Percentiles rank a stretch among this genome's conserved stretches.
Evolutionary conservation across 2,797 vertebrate genomes (phyloP).

Genomic region (Scolopax rusticola): DNA sequence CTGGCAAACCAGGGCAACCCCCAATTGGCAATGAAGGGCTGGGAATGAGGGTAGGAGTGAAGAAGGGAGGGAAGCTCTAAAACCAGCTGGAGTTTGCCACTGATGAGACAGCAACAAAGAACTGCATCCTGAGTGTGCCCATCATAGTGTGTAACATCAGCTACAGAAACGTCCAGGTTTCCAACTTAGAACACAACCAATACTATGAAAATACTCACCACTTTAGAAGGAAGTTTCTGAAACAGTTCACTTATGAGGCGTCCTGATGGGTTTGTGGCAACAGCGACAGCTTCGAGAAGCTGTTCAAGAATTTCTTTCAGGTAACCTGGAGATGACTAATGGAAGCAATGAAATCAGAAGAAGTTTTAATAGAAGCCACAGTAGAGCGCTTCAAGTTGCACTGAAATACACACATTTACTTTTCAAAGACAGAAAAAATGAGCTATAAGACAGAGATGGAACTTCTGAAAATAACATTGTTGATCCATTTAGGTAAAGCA

Average conservation of each 20-base stretch:
- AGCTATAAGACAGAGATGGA: not conserved
- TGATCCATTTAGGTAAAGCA: not conserved
- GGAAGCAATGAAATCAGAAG: not conserved
- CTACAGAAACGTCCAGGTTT: not conserved
- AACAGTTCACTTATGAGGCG: slow-evolving; percentile 95
- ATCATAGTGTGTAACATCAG: not conserved
- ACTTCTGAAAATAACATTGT: not conserved
- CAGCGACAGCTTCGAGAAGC: slow-evolving; percentile 92
- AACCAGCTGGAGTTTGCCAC: not conserved
- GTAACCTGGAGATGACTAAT: slow-evolving; percentile 86
- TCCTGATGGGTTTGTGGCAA: slow-evolving; percentile 91
- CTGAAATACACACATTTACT: not conserved
- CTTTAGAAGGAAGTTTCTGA: slow-evolving; percentile 98
- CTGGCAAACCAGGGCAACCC: not conserved
- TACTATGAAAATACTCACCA: slow-evolving; percentile 81
- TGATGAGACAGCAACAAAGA: not conserved
- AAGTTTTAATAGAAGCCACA: not conserved
- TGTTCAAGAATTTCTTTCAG: slow-evolving; percentile 94
- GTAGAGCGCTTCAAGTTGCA: not conserved
- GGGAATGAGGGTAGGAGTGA: not conserved
- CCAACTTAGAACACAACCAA: not conserved
- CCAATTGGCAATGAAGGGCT: not conserved
- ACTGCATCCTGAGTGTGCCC: not conserved
- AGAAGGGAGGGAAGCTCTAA: not conserved
- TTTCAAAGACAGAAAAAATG: not conserved